These are phyloP conservation scores for Arctocebus calabarensis DNA, from an alignment of 2,797 vertebrate genomes.

Conservation along the genomic window DNA sequence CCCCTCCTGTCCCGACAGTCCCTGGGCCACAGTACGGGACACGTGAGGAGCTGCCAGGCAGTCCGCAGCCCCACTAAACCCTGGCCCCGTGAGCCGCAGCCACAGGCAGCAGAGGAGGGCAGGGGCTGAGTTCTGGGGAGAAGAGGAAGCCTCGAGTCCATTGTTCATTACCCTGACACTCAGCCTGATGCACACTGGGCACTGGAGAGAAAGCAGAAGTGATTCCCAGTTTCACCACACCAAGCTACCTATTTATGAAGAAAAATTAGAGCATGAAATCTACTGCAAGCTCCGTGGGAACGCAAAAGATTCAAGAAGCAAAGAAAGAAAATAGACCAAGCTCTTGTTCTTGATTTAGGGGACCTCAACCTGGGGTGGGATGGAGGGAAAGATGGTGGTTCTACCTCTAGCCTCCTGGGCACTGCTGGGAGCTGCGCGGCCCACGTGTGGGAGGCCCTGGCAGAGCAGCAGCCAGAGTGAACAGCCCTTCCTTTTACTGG, in stretches of 20 bases:
- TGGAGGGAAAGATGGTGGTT: not conserved
- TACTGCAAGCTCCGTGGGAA: not conserved
- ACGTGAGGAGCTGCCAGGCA: not conserved
- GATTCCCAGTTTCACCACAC: not conserved
- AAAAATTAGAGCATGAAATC: not conserved
- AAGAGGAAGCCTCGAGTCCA: not conserved
- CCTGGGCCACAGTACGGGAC: not conserved
- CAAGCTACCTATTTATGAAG: not conserved
- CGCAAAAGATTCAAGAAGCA: not conserved
- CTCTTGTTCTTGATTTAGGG: not conserved
- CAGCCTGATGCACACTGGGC: not conserved
- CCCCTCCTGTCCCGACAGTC: not conserved
- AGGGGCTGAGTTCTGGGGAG: not conserved
- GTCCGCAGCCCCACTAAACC: not conserved
- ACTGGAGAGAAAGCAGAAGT: not conserved
- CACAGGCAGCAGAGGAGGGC: slow-evolving; percentile 69
- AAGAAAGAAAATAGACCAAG: not conserved
- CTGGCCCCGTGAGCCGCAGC: slow-evolving; percentile 72
- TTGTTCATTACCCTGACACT: not conserved
- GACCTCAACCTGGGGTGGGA: not conserved
- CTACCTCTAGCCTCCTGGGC: not conserved
- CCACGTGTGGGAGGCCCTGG: not conserved
- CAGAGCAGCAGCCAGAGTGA: not conserved
- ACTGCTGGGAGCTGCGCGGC: not conserved
- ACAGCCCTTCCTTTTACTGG: not conserved